Conservation (phyloP, 2,888 invertebrate species). For the Cancer borealis region DNA sequence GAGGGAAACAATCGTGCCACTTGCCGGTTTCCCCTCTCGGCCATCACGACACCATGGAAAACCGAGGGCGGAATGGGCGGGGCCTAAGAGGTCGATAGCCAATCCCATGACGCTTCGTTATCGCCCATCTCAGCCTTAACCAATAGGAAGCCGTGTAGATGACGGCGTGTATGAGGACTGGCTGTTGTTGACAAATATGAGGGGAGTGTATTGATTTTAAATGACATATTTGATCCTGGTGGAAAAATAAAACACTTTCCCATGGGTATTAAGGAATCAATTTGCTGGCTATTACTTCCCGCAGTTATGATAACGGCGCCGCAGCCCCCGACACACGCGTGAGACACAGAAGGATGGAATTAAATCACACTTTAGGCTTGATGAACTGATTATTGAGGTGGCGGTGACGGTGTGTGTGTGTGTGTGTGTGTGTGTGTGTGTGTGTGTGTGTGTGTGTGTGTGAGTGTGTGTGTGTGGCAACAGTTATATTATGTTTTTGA, state of each 20-base stretch:
- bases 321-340: background rate
- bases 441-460: background rate
- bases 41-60: conserved; percentile 67
- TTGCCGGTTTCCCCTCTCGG: conserved; percentile 52
- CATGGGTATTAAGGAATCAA: conserved; percentile 70
- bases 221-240: conserved; percentile 58
- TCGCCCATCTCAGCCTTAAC: conserved; percentile 55
- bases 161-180: conserved; percentile 52
- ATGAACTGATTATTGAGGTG: conserved; percentile 1
- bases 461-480: background rate
- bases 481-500: background rate
- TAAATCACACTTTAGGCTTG: background rate
- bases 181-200: conserved; percentile 56
- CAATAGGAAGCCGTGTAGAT: conserved; percentile 35
- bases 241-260: conserved; percentile 58
- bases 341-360: background rate
- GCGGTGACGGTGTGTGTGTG: background rate
- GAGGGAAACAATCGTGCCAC: conserved; percentile 52
- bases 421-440: background rate
- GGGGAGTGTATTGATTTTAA: conserved; percentile 70
- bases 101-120: conserved; percentile 49
- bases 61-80: conserved; percentile 57
- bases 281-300: conserved; percentile 68
- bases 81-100: conserved; percentile 15
- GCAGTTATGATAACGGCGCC: conserved; percentile 49